These are phyloP conservation scores for Hyperoplus immaculatus DNA, from an alignment of 2,797 vertebrate species.

Conservation along the genomic window DNA sequence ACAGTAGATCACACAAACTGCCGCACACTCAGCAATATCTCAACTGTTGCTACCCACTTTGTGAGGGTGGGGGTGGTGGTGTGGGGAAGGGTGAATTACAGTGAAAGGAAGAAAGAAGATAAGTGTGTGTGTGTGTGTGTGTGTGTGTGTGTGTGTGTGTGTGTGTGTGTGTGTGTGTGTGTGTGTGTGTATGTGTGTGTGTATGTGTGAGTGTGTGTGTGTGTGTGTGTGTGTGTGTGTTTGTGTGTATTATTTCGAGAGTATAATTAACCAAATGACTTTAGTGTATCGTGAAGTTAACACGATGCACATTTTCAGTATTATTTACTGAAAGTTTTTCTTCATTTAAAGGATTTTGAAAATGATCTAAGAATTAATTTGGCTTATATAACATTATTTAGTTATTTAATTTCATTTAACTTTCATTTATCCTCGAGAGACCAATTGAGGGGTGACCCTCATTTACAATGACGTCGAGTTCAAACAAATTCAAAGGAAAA, in stretches of 20 bases:
- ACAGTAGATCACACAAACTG: neutral
- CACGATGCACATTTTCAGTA: neutral
- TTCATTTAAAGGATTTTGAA: neutral
- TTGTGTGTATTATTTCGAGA: neutral
- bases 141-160: too few relatives aligned
- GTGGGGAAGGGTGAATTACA: neutral
- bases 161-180: neutral
- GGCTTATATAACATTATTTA: neutral
- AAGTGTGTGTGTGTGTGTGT: neutral
- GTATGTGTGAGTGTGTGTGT: neutral
- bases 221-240: too few relatives aligned
- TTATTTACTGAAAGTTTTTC: neutral
- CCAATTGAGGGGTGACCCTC: too few relatives aligned
- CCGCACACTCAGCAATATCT: slow-evolving; percentile 11
- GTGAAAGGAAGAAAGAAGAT: neutral
- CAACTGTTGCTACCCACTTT: neutral
- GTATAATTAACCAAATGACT: slow-evolving; percentile 1
- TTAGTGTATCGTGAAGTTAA: neutral
- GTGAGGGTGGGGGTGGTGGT: neutral
- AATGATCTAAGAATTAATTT: neutral
- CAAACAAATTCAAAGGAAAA: too few relatives aligned
- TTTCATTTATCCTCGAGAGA: too few relatives aligned
- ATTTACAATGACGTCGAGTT: too few relatives aligned
- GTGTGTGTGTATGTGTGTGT: neutral
- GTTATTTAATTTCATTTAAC: too few relatives aligned